phyloP scores from a whole-genome alignment of 2,113 vertebrate species.

The Clarias macrocephalus region DNA sequence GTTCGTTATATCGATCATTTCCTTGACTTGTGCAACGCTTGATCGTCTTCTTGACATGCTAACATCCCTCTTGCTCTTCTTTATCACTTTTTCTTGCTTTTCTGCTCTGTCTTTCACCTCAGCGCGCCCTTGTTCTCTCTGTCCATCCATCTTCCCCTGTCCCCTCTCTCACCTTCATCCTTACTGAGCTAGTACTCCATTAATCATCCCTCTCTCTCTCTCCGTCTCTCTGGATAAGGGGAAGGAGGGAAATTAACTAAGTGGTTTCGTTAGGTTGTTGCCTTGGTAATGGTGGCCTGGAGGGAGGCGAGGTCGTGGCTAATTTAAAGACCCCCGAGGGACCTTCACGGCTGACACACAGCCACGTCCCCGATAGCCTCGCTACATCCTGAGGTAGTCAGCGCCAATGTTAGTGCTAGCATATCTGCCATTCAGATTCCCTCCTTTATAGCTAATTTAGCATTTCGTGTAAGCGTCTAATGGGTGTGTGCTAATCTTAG shows the following conservation, averaged over 20 bases:
- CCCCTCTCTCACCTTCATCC: conserved; percentile 15
- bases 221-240: conserved; percentile 1
- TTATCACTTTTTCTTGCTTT: neutral
- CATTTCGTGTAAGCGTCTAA: neutral
- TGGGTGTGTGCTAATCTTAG: neutral
- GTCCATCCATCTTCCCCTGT: conserved; percentile 5
- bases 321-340: conserved; percentile 57
- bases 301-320: conserved; percentile 48
- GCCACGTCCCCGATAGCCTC: conserved; percentile 1
- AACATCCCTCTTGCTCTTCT: neutral
- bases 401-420: conserved; percentile 11
- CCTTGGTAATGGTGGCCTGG: conserved; percentile 59
- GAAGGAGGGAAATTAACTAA: conserved; percentile 33
- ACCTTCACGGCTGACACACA: conserved; percentile 30
- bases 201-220: conserved; percentile 20
- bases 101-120: conserved; percentile 16
- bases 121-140: neutral
- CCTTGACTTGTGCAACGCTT: neutral
- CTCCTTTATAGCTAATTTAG: neutral
- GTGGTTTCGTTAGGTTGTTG: conserved; percentile 54
- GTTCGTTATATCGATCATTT: neutral
- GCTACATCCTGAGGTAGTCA: neutral
- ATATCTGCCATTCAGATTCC: conserved; percentile 2
- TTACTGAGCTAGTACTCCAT: neutral
- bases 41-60: neutral